phyloP scores from a whole-genome alignment of 2,888 invertebrate species.

The Caprella mutica region DNA sequence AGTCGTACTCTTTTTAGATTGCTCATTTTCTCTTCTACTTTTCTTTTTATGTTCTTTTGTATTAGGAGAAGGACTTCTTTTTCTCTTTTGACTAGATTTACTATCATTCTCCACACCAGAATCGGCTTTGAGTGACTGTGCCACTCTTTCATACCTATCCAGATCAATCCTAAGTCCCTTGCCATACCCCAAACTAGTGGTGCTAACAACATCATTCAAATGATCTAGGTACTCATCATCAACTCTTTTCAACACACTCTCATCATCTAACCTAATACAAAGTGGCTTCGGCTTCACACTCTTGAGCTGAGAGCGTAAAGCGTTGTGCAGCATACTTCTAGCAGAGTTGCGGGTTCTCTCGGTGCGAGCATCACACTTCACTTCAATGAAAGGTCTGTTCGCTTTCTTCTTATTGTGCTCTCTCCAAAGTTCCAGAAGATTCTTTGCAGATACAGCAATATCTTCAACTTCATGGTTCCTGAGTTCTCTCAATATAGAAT shows the following conservation, averaged over 20 bases:
- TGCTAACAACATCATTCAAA: neutral
- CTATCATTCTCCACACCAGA: neutral
- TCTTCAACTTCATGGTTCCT: neutral
- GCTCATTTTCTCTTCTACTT: no score
- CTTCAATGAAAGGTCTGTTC: constrained; percentile 20
- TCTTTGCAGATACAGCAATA: constrained; percentile 18
- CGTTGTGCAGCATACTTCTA: constrained; percentile 16
- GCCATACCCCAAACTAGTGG: constrained; percentile 5
- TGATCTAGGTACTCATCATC: neutral
- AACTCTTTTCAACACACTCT: neutral
- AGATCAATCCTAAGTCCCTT: constrained; percentile 4
- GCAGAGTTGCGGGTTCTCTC: constrained; percentile 18
- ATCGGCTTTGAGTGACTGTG: no score
- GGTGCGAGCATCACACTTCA: constrained; percentile 19
- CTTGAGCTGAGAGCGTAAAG: neutral
- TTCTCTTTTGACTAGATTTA: no score
- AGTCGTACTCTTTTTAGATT: no score
- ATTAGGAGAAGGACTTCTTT: no score
- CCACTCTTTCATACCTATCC: constrained; percentile 1
- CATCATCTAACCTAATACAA: no score
- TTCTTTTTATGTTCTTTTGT: no score
- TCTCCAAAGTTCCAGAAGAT: constrained; percentile 18
- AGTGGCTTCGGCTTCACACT: no score
- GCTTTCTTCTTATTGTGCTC: constrained; percentile 11
- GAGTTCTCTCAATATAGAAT: neutral